These are phyloP conservation scores for Palythoa grandis DNA, from an alignment of 92 coral and sea anemone genomes.

Conservation along the genomic window DNA sequence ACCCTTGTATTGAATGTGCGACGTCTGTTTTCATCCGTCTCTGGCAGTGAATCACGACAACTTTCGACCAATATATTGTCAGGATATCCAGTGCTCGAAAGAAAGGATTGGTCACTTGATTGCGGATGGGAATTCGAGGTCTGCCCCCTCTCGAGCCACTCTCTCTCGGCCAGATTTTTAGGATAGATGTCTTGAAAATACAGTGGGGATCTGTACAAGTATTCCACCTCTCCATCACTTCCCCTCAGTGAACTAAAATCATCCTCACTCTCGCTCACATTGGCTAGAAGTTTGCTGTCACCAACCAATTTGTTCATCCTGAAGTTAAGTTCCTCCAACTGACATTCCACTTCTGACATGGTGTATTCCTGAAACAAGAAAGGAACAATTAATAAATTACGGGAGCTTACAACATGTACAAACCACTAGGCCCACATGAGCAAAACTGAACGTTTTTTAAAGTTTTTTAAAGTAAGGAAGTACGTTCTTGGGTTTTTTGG, in stretches of 20 bases:
- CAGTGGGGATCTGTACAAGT: slow-evolving; percentile 14
- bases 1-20: not conserved
- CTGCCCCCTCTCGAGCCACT: slow-evolving; percentile 18
- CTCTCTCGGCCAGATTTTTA: not conserved
- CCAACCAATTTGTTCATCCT: slow-evolving; percentile 25
- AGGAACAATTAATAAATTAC: not conserved
- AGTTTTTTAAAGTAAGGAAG: too few relatives aligned
- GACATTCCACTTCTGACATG: slow-evolving; percentile 42
- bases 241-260: not conserved
- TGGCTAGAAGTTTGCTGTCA: not conserved
- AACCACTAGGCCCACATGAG: too few relatives aligned
- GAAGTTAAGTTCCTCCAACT: slow-evolving; percentile 19
- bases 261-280: not conserved
- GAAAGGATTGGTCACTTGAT: not conserved
- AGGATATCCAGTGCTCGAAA: slow-evolving; percentile 34
- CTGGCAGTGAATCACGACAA: slow-evolving; percentile 1
- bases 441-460: too few relatives aligned
- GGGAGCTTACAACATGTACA: too few relatives aligned
- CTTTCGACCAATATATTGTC: slow-evolving; percentile 3
- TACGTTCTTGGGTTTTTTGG: too few relatives aligned
- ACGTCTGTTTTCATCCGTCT: not conserved
- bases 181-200: slow-evolving; percentile 19
- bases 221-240: slow-evolving; percentile 17
- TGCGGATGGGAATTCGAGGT: not conserved
- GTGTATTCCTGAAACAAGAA: slow-evolving; percentile 11